Conservation (phyloP, 2,797 vertebrate genomes). For the Chaetodon trifasciatus region DNA sequence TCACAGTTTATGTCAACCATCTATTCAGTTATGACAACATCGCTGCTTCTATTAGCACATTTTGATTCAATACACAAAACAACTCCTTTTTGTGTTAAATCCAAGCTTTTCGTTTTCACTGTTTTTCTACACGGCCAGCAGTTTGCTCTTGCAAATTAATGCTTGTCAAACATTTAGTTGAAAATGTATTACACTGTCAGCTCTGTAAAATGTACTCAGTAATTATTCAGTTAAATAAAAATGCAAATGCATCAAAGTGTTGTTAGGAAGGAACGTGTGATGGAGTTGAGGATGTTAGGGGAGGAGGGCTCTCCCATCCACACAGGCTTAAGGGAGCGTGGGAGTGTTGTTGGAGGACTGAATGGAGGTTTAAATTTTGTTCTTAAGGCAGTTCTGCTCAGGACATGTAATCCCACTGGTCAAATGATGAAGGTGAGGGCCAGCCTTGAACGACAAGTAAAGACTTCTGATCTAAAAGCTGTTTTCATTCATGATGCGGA, state of each 20-base stretch:
- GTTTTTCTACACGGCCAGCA: not conserved
- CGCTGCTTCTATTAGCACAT: not conserved
- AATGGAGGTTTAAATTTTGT: not conserved
- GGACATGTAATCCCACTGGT: not conserved
- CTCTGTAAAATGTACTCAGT: constrained; percentile 13
- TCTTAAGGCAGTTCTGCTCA: constrained; percentile 1
- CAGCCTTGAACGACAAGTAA: not conserved
- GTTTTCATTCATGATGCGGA: no score
- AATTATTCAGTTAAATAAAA: constrained; percentile 36
- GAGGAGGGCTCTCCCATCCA: not conserved
- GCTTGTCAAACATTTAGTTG: constrained; percentile 19
- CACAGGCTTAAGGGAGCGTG: not conserved
- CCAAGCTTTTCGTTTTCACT: constrained; percentile 7
- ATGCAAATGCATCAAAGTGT: not conserved
- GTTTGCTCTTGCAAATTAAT: not conserved
- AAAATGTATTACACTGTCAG: constrained; percentile 12
- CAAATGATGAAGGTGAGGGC: not conserved
- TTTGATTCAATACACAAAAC: not conserved
- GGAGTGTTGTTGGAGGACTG: not conserved
- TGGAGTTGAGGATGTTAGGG: not conserved
- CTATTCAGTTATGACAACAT: not conserved
- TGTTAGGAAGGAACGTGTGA: not conserved
- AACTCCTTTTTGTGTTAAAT: constrained; percentile 7
- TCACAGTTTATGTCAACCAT: not conserved
- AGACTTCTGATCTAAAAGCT: not conserved